A percentile compares a stretch with the other conserved stretches of the same genome.
phyloP scores from a whole-genome alignment of 2,113 vertebrate species.

The Rhinolophus ferrumequinum region DNA sequence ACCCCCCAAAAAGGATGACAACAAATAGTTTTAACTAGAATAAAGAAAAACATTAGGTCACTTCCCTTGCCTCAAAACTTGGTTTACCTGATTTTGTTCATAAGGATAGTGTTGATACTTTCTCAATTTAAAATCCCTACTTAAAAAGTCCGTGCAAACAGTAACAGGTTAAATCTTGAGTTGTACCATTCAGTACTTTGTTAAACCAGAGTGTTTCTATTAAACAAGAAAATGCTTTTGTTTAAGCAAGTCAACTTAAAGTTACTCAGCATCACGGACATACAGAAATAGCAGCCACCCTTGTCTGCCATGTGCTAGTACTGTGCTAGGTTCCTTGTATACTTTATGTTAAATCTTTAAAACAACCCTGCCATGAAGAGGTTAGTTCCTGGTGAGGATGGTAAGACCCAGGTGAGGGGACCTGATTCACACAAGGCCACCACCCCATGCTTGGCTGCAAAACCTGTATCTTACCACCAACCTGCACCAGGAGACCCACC shows the following conservation, averaged over 20 bases:
- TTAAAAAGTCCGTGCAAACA: neutral
- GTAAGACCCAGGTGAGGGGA: neutral
- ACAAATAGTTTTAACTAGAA: neutral
- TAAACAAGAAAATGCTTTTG: neutral
- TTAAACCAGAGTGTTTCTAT: neutral
- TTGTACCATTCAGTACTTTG: neutral
- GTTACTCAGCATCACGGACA: neutral
- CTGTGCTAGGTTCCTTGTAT: neutral
- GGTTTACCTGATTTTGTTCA: neutral
- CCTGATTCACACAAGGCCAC: neutral
- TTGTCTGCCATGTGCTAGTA: neutral
- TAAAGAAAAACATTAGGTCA: neutral
- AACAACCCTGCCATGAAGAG: no score
- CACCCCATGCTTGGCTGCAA: neutral
- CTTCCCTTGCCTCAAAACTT: neutral
- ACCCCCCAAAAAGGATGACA: neutral
- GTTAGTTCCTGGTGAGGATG: neutral
- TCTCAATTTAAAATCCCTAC: neutral
- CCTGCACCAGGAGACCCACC: rapidly evolving
- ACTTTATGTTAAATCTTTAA: neutral
- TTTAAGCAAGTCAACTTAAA: neutral
- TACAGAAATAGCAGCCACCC: neutral
- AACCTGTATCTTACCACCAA: neutral
- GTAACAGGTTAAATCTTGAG: neutral
- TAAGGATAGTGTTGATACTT: neutral